Base-by-base conservation (phyloP, 2,113 vertebrate species). In the Acrocephalus arundinaceus region DNA sequence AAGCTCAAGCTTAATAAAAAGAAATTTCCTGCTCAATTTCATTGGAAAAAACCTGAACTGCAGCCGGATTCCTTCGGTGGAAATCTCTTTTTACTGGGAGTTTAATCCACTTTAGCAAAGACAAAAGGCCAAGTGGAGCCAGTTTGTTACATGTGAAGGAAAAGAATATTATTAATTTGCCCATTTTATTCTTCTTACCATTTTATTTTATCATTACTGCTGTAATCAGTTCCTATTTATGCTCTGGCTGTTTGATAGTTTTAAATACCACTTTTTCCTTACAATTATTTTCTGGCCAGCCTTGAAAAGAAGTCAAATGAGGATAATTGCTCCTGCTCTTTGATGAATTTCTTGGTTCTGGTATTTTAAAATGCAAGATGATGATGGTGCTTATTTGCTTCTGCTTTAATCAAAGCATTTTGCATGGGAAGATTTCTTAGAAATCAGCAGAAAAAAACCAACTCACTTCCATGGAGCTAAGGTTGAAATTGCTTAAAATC, bases 141-240 rank as follows among this genome's bases (percentile, higher is more conserved):
- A 41, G 51, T 74, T 83, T 35, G 20, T 74, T 65, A 17, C 7
- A 59, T 23, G 23, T 31, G 54, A 88, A 85, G 58, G 75, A 28
- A 68, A 92, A 75, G 52, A 88, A 68, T 67, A 43, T 63, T 82
- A 89, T 85, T 93, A 49, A 93, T 91, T 54, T 48, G 48, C 22
- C 59, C 43, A 3, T 92, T 92, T 88, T 76, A 66, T 78, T 71
- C 75, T 84, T 78, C 62, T 83, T 43, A 25, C 27, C 71, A 51
- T 73, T 87, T 91, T 63, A 30, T 92, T 93, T 96, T 88, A 55
- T 67, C 31, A 30, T 84, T 88, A 25, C 70, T 84, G 62, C 58
- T 93, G 84, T 70, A 94, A 94, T 97, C 87, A 92, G 85, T 81
- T 94, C 30, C 81, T 77, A 9, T 96, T 91, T 83, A 71, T 84